Conservation (phyloP, 2,113 vertebrate species). For the Cyrtonyx montezumae region DNA sequence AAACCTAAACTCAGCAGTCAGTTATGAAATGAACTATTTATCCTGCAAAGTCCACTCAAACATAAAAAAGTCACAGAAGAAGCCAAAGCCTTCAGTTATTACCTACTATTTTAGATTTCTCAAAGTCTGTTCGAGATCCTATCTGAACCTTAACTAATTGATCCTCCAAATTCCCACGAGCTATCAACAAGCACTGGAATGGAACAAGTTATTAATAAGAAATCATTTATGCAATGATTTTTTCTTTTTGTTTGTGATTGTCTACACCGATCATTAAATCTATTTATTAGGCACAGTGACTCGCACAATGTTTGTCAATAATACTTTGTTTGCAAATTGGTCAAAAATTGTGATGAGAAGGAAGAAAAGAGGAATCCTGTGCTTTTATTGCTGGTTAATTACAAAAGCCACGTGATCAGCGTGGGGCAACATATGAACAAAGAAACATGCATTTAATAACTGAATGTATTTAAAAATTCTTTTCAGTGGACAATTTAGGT, state of each 20-base stretch:
- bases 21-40: slow-evolving; percentile 23
- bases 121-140: slow-evolving; percentile 20
- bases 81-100: background rate
- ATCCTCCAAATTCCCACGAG: slow-evolving; percentile 6
- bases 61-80: background rate
- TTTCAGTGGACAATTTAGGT: background rate
- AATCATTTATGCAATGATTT: slow-evolving; percentile 14
- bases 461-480: background rate
- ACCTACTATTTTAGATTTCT: background rate
- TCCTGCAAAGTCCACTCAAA: background rate
- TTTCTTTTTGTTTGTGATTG: slow-evolving; percentile 46
- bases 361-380: background rate
- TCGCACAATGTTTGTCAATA: slow-evolving; percentile 42
- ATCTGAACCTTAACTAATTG: slow-evolving; percentile 46
- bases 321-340: background rate
- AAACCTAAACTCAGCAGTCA: slow-evolving; percentile 19
- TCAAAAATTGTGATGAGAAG: background rate
- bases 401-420: background rate
- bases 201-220: slow-evolving; percentile 42
- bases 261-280: slow-evolving; percentile 45
- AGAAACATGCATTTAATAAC: background rate
- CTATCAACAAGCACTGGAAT: background rate
- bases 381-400: background rate
- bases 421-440: background rate
- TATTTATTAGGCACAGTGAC: slow-evolving; percentile 37